Percentiles rank a stretch among this genome's conserved stretches.
Conservation (phyloP, 2,797 vertebrate species). For the Smutsia temminckii region DNA sequence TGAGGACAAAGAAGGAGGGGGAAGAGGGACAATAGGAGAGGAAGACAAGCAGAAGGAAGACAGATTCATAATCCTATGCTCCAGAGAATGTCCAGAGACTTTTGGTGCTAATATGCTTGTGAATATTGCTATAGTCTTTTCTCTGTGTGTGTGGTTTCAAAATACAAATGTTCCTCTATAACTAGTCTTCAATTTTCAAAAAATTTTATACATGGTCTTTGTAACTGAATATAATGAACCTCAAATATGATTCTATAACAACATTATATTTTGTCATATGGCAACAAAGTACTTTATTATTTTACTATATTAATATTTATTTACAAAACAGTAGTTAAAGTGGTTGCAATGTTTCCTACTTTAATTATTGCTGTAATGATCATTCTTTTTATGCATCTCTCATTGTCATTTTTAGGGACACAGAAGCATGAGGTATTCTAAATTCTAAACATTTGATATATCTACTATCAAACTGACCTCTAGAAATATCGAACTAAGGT, state of each 20-base stretch:
- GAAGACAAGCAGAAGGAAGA: background rate
- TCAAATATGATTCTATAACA: background rate
- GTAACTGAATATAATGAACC: background rate
- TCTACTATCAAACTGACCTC: background rate
- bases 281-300: background rate
- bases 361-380: background rate
- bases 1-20: background rate
- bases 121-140: background rate
- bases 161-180: background rate
- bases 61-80: background rate
- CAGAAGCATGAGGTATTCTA: background rate
- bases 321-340: background rate
- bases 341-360: background rate
- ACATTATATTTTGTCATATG: background rate
- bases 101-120: background rate
- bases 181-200: background rate
- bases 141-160: background rate
- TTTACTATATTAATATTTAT: background rate
- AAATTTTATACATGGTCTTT: background rate
- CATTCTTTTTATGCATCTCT: background rate
- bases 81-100: background rate
- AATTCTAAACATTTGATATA: background rate
- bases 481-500: background rate
- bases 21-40: background rate
- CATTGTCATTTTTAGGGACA: background rate